Percentiles rank a stretch among this genome's conserved stretches.
These are phyloP conservation scores for Notoglanidium macrostoma DNA, from an alignment of 2,797 vertebrate species.

Conservation along the genomic window DNA sequence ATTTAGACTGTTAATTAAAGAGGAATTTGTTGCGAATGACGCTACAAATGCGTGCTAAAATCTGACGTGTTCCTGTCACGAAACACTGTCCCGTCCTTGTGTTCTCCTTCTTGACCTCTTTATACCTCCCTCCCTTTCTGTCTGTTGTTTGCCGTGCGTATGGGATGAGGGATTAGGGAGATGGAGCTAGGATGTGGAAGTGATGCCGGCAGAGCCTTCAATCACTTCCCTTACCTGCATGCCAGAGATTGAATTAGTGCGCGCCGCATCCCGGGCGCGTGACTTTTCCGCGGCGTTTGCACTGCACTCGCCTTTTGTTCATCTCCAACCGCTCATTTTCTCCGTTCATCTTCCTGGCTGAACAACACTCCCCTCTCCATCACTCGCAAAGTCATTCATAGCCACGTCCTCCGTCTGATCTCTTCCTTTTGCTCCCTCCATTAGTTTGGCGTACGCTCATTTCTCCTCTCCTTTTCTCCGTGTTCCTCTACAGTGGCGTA, in stretches of 20 bases:
- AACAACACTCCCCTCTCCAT: not conserved
- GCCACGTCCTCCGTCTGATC: not conserved
- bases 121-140: not conserved
- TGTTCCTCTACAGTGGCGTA: conserved; percentile 30
- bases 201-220: conserved; percentile 57
- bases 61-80: conserved; percentile 44
- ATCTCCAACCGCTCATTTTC: conserved; percentile 32
- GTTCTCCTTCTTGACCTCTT: conserved; percentile 18
- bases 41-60: conserved; percentile 62
- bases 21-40: conserved; percentile 69
- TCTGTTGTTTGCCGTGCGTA: conserved; percentile 56
- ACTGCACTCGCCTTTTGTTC: conserved; percentile 2
- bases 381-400: not conserved
- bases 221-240: conserved; percentile 64
- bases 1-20: conserved; percentile 84
- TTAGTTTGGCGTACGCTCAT: conserved; percentile 5
- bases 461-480: not conserved
- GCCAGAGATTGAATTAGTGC: conserved; percentile 73
- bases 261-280: conserved; percentile 51
- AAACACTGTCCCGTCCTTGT: not conserved
- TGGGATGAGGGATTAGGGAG: conserved; percentile 69
- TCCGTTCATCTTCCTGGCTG: conserved; percentile 39
- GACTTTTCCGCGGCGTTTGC: conserved; percentile 27
- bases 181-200: conserved; percentile 59
- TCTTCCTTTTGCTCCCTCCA: not conserved